Evolutionary conservation across 1,140 invertebrate genomes (phyloP), one percentile per base, ranked within the genome.

Genomic region (Panulirus ornatus): DNA sequence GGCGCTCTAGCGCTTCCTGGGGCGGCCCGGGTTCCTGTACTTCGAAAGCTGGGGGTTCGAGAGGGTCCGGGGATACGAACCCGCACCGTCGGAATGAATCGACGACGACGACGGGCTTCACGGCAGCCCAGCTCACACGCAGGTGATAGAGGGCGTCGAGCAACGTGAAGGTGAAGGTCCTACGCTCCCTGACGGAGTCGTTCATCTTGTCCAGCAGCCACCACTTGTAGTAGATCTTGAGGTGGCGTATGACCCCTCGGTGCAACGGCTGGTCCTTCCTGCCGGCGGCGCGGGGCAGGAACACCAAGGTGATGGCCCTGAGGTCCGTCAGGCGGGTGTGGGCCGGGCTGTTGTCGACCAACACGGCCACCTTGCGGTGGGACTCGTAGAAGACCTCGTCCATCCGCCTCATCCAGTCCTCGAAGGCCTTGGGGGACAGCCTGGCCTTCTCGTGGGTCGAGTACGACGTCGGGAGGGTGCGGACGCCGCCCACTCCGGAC

Each of bases 61-160:
- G 0, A 27, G 3, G 0, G 58, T 19, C 30, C 1, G 5, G 3
- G 3, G 58, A 66, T 66, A 19, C 0, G 3, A 66, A 30, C 0
- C 30, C 47, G 6, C 78, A 81, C 11, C 47, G 34, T 40, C 83
- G 44, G 63, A 85, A 85, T 16, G 83, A 38, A 5, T 42, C 19
- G 38, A 30, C 44, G 83, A 73, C 51, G 40, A n/a, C 19, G 5
- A 22, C 14, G 19, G 83, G 30, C 19, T 42, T 30, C 6, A 85
- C 34, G 22, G 83, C 42, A 1, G 63, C 27, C 83, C 83, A 85
- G 27, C 66, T 40, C 1, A 85, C 27, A 1, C 36, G 63, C 11
- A 85, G 66, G 11, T 22, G 40, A 40, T 85, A 85, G 2, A 85
- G 70, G 1, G 71, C 42, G 44, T 85, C 83, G 5, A 38, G 63